Conservation (phyloP, 1,140 invertebrate genomes). For the Saccostrea cuccullata region DNA sequence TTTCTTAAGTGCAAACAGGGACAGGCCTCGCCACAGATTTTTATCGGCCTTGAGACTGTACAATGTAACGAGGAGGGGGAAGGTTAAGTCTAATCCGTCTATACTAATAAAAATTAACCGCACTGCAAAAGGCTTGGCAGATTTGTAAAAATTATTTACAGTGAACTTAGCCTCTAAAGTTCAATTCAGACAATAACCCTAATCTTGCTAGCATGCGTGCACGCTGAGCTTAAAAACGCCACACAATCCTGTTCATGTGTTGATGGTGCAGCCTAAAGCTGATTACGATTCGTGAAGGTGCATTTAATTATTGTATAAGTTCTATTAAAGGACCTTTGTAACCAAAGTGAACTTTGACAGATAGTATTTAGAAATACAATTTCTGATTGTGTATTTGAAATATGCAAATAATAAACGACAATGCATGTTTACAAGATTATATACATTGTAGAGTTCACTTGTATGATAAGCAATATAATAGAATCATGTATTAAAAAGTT, state of each 20-base stretch:
- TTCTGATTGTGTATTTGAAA: not conserved
- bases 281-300: constrained; percentile 13
- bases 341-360: not conserved
- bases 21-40: too few species aligned
- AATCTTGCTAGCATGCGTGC: constrained; percentile 13
- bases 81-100: not conserved
- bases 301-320: constrained; percentile 22
- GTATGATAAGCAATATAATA: too few species aligned
- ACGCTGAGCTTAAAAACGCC: not conserved
- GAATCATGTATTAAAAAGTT: too few species aligned
- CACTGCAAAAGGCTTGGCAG: constrained; percentile 8
- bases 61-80: not conserved
- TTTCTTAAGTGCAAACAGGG: too few species aligned
- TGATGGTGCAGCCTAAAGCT: not conserved
- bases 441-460: not conserved
- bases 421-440: too few species aligned
- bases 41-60: not conserved
- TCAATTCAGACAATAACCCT: not conserved
- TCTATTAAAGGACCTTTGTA: not conserved
- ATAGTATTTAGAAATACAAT: not conserved
- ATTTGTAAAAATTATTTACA: constrained; percentile 11
- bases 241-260: not conserved
- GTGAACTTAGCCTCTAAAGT: not conserved
- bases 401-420: not conserved
- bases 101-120: not conserved